Evolutionary conservation across 2,888 invertebrate genomes (phyloP), one percentile per base, ranked within the genome.

Genomic region (Tridacna gigas): DNA sequence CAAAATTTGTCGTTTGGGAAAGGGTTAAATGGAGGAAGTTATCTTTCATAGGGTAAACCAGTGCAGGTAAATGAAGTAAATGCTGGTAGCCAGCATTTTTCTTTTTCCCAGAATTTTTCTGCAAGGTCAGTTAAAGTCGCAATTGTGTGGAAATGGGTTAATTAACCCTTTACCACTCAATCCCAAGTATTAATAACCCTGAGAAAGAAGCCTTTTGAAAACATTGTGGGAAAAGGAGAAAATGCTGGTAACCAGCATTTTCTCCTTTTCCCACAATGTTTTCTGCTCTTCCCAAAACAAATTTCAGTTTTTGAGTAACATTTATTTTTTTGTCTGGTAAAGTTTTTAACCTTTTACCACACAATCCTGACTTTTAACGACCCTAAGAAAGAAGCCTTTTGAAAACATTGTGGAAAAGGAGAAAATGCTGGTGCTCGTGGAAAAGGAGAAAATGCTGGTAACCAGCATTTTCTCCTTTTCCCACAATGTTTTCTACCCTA

Each of bases 141-240:
- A 2, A 37, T 37, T 37, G 37, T 37, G 37, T 37, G 37, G 2
- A 37, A 37, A 37, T n/a, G 7, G 37, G 37, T 37, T 37, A 37
- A 37, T 2, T 56, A n/a, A n/a, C n/a, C n/a, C n/a, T n/a, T n/a
- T n/a, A n/a, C n/a, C n/a, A n/a, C n/a, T n/a, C n/a, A n/a, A n/a
- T n/a, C n/a, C n/a, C n/a, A n/a, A n/a, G n/a, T n/a, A n/a, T n/a
- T n/a, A n/a, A n/a, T n/a, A n/a, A n/a, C 11, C 15, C 15, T 51
- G 51, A 11, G 15, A n/a, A 9, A 15, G 63, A 63, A 12, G 63
- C 12, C 9, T n/a, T n/a, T 63, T 9, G 22, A 63, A 63, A 63
- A 63, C 63, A 63, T 63, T 63, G n/a, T 63, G n/a, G 22, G n/a
- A 63, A 63, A 63, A 63, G 63, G 63, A 63, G 63, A 63, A 63